Base-by-base conservation (phyloP, 2,888 invertebrate genomes). In the Leistus spinibarbis region DNA sequence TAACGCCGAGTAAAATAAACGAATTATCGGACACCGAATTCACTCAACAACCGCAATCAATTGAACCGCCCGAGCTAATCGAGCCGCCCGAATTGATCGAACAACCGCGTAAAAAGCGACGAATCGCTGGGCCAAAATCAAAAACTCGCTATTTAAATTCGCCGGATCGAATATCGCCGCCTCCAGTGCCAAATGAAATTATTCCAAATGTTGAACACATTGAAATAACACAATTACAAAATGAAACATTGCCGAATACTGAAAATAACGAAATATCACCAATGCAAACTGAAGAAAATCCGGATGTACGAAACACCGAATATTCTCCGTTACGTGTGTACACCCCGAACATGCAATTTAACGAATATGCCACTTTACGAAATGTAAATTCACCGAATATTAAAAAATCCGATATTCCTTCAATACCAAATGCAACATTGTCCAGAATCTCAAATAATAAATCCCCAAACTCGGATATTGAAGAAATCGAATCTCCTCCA, bases 401-500 rank as follows among this genome's bases (percentile, higher is more conserved):
- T 40, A 7, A 40, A 40, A 40, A 40, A 40, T 2, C 40, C 13
- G 40, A 40, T 10, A 10, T 2, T 3, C 3, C 40, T 2, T 5
- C 4, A 40, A 40, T 40, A 40, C 1, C 3, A 40, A 40, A 40
- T 40, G 40, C 13, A 5, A 54, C n/a, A 54, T 54, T 54, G 2
- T 3, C 17, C 54, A 5, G 54, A 2, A 54, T 7, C 53, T 7
- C 54, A 3, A 2, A 17, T 17, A 54, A 17, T 54, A 54, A 54
- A n/a, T 40, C 40, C 40, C 1, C 0, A 10, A 40, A 40, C 40
- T 13, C 40, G 40, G 7, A 13, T 40, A 40, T 40, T 40, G 13
- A 10, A 3, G 40, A 40, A 2, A 40, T 40, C 10, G 60, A 83
- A 76, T 81, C 83, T 78, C 85, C 86, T 2, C 74, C 83, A 22